Base-by-base conservation (phyloP, 1,140 invertebrate species). In the Pogonomyrmex barbatus region DNA sequence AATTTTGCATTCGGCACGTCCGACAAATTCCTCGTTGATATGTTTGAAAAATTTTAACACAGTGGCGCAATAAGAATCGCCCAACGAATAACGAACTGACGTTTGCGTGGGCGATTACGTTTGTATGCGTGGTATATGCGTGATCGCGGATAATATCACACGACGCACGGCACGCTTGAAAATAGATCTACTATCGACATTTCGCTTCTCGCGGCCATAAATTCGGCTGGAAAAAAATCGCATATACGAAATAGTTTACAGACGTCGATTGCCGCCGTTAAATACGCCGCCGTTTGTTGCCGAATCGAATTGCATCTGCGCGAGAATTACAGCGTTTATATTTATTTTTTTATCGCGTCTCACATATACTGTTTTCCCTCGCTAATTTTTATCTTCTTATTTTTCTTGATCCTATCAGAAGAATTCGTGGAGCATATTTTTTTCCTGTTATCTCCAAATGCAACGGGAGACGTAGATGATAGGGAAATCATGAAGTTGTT, bases 151-250 rank as follows among this genome's bases (percentile, higher is more conserved):
- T 52, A 75, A 75, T 68, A 39, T 63, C 86, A 17, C 56, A 54
- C 67, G 39, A 30, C 42, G 76, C 63, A 36, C 39, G 58, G 58
- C 63, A 84, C 68, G 81, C 63, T 81, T 81, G 58, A 81, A 87
- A 85, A 88, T 87, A 88, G 88, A 88, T 89, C 81, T 76, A 58
- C 75, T 85, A 85, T 88, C 86, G 86, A 87, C 75, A 76, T 75
- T 71, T 87, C 86, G 71, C 63, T 87, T 60, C 73, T 58, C 73
- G 76, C 54, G 67, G 42, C 63, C 75, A 79, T 87, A 87, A 87
- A 87, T 87, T 89, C 54, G 62, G 24, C 36, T 39, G 47, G 24
- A 24, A 58, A 85, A 87, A 87, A 85, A 89, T 87, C 45, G 73
- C 65, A 54, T 87, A 79, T 79, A 87, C 88, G 50, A 89, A 85